Evolutionary conservation across 2,797 vertebrate species (phyloP).

Genomic region (Gymnopithys bicolor): DNA sequence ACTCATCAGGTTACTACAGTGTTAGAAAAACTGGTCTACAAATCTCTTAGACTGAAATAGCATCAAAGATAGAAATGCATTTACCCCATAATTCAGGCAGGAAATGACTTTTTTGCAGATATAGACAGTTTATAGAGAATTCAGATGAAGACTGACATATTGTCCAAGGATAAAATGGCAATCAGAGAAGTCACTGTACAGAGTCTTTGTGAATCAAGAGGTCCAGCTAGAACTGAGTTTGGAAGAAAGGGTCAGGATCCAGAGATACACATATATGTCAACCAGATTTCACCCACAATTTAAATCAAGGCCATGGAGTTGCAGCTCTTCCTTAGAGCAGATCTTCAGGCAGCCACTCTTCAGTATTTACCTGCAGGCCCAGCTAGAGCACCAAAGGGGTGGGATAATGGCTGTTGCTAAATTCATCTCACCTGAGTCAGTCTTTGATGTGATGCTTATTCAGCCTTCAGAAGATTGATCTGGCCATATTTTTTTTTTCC

Average conservation of each 20-base stretch:
- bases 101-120: background rate
- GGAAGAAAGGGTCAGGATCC: background rate
- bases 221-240: fast-evolving
- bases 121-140: background rate
- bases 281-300: background rate
- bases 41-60: background rate
- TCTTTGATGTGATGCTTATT: background rate
- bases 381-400: background rate
- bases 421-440: background rate
- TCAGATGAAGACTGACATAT: background rate
- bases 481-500: background rate
- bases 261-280: background rate
- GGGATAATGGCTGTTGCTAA: background rate
- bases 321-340: background rate
- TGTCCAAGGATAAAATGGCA: background rate
- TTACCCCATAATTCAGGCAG: background rate
- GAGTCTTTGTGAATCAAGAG: background rate
- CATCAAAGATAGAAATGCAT: background rate
- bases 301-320: background rate
- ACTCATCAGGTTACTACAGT: fast-evolving
- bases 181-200: background rate
- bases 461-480: background rate
- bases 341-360: background rate
- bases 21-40: background rate
- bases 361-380: background rate